Conservation (phyloP, 1,140 invertebrate species). For the Ericerus pela region DNA sequence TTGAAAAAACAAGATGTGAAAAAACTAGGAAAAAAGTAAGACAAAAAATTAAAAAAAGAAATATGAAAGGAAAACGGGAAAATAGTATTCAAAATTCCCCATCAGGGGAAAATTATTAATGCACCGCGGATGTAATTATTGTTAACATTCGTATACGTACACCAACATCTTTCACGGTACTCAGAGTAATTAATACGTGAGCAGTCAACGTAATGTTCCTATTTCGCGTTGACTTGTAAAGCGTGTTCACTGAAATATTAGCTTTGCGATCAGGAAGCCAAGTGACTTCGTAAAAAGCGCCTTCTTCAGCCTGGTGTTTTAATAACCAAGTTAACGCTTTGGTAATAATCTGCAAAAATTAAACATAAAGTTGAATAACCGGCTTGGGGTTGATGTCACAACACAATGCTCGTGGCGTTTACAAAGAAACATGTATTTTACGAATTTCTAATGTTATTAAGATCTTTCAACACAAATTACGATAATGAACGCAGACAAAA, state of each 20-base stretch:
- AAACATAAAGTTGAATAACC: no score
- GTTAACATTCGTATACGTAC: constrained; percentile 30
- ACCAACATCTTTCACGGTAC: constrained; percentile 63
- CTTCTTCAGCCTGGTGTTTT: constrained; percentile 58
- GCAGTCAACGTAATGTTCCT: constrained; percentile 77
- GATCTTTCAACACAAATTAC: no score
- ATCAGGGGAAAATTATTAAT: no score
- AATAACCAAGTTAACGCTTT: constrained; percentile 64
- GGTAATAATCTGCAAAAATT: constrained; percentile 43
- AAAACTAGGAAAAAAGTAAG: constrained; percentile 17
- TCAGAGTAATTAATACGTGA: constrained; percentile 70
- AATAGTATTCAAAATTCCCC: no score
- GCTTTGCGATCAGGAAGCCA: constrained; percentile 69
- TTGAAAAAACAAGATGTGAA: constrained; percentile 8
- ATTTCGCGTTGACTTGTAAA: constrained; percentile 35
- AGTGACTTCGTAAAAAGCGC: constrained; percentile 71
- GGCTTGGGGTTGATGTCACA: no score
- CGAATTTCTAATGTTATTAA: no score
- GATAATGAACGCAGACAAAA: no score
- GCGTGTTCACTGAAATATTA: constrained; percentile 48
- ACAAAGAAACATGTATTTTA: no score
- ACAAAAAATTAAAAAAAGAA: constrained; percentile 14
- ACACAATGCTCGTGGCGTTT: no score
- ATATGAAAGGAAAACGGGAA: background rate
- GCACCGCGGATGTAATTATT: background rate